Conservation (phyloP, 2,888 invertebrate species). For the Melieria picta region DNA sequence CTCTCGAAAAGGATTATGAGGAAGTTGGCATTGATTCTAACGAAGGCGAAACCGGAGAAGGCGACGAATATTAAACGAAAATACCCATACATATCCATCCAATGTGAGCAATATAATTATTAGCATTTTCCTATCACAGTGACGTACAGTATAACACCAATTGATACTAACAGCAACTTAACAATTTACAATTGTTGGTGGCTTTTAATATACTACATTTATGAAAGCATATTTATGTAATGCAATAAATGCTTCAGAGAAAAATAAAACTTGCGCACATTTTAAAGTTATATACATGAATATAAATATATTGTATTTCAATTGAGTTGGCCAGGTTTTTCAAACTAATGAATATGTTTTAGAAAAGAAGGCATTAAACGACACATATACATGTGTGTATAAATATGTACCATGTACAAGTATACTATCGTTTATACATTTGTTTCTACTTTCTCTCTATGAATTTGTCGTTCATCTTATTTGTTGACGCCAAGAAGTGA, state of each 20-base stretch:
- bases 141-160: background rate
- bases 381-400: no score
- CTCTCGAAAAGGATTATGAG: constrained; percentile 87
- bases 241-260: background rate
- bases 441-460: background rate
- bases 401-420: background rate
- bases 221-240: background rate
- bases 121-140: background rate
- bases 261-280: background rate
- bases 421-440: background rate
- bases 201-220: background rate
- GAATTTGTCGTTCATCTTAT: background rate
- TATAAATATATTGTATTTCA: background rate
- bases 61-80: constrained; percentile 75
- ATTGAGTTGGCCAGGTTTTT: background rate
- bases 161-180: background rate
- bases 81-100: background rate
- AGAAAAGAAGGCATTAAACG: no score
- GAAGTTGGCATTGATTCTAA: constrained; percentile 89
- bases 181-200: background rate
- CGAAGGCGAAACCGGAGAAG: constrained; percentile 83
- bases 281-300: background rate
- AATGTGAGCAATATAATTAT: background rate
- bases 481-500: constrained; percentile 62
- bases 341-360: no score